Base-by-base conservation (phyloP, 30 jellyfish, hydroid and myxozoan species). In the Nemopilema nomurai region DNA sequence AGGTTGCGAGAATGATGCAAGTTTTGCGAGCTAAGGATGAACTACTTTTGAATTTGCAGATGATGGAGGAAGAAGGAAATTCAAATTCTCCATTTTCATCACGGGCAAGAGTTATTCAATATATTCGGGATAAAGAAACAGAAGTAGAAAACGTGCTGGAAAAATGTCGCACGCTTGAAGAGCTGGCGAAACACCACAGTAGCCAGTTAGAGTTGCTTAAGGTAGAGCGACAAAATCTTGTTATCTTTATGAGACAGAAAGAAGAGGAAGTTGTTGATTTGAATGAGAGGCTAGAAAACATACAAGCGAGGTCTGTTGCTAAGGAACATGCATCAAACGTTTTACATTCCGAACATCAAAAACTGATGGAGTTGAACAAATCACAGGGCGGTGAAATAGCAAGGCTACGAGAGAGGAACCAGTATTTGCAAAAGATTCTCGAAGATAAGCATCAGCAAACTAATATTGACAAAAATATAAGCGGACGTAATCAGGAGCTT, bases 301-400 rank as follows among this genome's bases (percentile, higher is more conserved):
- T 74, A 26, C 76, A 80, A 29, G 90, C 97, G 76, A 74, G 97
- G 73, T 71, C 97, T 13, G 77, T 33, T 51, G 97, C 97, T 9
- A 89, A 89, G 88, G 97, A 80, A 19, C 92, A 82, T 28, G 97
- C 97, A 22, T 89, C 97, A 32, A 41, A 89, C 17, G 86, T 89
- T 18, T 29, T 89, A 74, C 97, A 89, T 74, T 41, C 82, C 21
- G 97, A 89, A 69, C 97, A 89, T 74, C 92, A 81, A 51, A 81
- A 76, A 62, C 52, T 89, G 86, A 26, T 75, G 83, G 90, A 89
- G 23, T 62, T 89, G 65, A 89, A 89, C 62, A 74, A 82, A 57
- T 80, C 92, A 18, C 97, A 89, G 57, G 97, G 97, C 9, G 70
- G 81, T 19, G 97, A 89, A 53, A 89, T 89, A 27, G 97, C 97